These are phyloP conservation scores for Lepus americanus DNA, from an alignment of 2,113 vertebrate species.

Conservation along the genomic window DNA sequence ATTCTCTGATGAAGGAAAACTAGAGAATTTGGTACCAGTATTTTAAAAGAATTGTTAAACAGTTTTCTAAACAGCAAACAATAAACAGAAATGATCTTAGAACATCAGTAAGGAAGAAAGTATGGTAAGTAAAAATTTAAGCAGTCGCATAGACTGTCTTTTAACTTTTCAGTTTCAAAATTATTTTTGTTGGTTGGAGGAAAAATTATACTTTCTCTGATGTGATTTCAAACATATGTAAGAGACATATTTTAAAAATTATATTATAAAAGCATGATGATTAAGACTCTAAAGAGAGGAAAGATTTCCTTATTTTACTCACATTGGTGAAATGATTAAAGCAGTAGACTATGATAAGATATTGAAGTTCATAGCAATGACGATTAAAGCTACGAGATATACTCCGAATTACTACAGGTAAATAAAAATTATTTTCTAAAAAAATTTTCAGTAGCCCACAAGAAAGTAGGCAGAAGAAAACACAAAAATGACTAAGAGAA, in stretches of 20 bases:
- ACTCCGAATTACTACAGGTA: neutral
- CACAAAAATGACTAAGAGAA: neutral
- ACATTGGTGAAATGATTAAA: neutral
- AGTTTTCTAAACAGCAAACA: neutral
- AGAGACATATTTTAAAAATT: neutral
- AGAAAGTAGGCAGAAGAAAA: neutral
- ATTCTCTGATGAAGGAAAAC: neutral
- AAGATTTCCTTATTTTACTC: neutral
- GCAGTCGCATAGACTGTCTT: neutral
- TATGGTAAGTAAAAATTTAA: neutral
- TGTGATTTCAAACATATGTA: neutral
- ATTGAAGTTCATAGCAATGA: neutral
- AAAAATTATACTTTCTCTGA: neutral
- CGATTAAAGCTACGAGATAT: neutral
- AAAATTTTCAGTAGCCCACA: neutral
- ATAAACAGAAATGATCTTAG: neutral
- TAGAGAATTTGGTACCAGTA: neutral
- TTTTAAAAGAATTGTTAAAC: neutral
- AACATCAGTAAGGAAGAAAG: neutral
- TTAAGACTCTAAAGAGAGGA: neutral
- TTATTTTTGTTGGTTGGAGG: neutral
- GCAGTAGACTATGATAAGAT: neutral
- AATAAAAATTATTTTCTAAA: neutral
- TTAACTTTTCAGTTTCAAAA: neutral
- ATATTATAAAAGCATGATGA: neutral